Conservation (phyloP, 2,888 invertebrate genomes). For the Dyspetes luteomarginatus region DNA sequence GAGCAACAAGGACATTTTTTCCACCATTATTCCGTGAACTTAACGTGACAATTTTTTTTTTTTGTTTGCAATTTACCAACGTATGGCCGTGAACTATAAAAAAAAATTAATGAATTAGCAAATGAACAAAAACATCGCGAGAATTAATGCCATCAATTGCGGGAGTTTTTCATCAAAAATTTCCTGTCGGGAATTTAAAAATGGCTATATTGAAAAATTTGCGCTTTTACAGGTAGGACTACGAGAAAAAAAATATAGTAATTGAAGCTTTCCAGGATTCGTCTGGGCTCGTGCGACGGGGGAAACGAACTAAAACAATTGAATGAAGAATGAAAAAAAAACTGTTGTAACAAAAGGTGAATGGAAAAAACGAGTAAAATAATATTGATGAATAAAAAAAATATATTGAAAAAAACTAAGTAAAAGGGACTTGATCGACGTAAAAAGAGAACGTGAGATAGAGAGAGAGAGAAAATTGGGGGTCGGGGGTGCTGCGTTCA, state of each 20-base stretch:
- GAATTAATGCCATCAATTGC: too few relatives aligned
- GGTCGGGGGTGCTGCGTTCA: conserved; percentile 59
- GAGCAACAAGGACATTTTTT: too few relatives aligned
- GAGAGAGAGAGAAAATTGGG: conserved; percentile 3
- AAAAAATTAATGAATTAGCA: too few relatives aligned
- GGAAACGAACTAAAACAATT: conserved; percentile 25
- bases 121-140: too few relatives aligned
- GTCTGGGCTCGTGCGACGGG: neutral
- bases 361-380: conserved; percentile 38
- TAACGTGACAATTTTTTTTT: too few relatives aligned
- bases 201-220: too few relatives aligned
- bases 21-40: too few relatives aligned
- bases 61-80: too few relatives aligned
- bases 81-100: too few relatives aligned
- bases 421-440: conserved; percentile 58
- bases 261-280: neutral
- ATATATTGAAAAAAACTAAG: conserved; percentile 19
- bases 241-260: neutral
- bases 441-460: conserved; percentile 3
- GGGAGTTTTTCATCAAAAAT: too few relatives aligned
- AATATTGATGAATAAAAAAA: conserved; percentile 43
- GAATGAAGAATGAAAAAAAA: conserved; percentile 36
- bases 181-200: too few relatives aligned
- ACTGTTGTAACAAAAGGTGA: conserved; percentile 7
- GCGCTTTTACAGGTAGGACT: too few relatives aligned